Conservation (phyloP, 2,888 invertebrate genomes). For the Oconnorella tubifera region DNA sequence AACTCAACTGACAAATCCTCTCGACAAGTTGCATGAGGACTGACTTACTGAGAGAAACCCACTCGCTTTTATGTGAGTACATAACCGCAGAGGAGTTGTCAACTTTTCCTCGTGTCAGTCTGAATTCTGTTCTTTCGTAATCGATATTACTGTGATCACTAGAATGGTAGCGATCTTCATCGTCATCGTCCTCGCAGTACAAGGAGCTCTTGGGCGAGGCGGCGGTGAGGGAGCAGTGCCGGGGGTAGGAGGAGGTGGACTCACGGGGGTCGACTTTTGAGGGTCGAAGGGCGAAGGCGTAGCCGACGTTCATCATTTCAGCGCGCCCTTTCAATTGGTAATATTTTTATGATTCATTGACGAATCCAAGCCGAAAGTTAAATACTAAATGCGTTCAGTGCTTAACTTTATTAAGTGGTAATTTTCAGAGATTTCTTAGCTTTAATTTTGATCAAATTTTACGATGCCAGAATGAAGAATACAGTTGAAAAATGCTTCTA, state of each 20-base stretch:
- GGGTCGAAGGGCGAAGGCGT: neutral
- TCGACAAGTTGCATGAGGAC: conserved; percentile 23
- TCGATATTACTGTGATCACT: neutral
- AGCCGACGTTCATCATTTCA: neutral
- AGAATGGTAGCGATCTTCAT: neutral
- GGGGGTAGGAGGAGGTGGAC: neutral
- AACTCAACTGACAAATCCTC: conserved; percentile 23
- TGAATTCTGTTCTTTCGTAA: too few species aligned
- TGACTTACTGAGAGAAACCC: conserved; percentile 26
- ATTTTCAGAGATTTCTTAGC: too few species aligned
- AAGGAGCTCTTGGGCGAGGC: neutral
- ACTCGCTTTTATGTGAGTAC: conserved; percentile 14
- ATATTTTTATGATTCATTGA: too few species aligned
- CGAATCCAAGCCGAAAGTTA: too few species aligned
- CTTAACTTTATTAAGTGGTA: too few species aligned
- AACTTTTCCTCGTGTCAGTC: too few species aligned
- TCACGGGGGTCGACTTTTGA: neutral
- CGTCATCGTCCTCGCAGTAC: neutral
- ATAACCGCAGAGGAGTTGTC: conserved; percentile 2
- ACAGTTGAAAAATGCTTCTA: too few species aligned
- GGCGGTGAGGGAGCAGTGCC: conserved; percentile 1
- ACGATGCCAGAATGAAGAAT: too few species aligned
- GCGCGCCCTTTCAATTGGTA: too few species aligned
- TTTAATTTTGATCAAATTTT: too few species aligned
- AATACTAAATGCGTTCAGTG: too few species aligned